Evolutionary conservation across 2,888 invertebrate genomes (phyloP).

Genomic region (Papilio demoleus): DNA sequence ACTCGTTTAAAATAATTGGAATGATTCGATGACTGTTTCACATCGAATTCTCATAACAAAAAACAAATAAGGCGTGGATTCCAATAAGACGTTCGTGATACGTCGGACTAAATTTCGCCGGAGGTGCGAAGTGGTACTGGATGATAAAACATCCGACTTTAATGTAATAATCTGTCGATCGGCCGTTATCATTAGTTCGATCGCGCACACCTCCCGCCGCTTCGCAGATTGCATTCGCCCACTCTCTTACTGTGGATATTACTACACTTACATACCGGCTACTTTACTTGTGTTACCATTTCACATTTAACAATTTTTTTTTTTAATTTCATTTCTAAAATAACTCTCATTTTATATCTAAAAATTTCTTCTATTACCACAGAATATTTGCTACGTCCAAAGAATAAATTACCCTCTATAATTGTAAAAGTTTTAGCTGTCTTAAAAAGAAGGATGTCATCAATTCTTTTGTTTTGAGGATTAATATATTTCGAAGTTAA

Average conservation of each 20-base stretch:
- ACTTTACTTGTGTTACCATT: slow-evolving; percentile 21
- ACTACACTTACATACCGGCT: slow-evolving; percentile 46
- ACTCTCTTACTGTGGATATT: slow-evolving; percentile 72
- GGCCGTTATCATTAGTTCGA: slow-evolving; percentile 76
- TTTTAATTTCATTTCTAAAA: not conserved
- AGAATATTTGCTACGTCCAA: not conserved
- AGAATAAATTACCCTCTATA: no score
- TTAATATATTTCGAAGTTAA: no score
- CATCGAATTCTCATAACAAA: slow-evolving; percentile 28
- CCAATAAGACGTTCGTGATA: slow-evolving; percentile 50
- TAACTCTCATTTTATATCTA: no score
- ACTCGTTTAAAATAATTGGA: slow-evolving; percentile 9
- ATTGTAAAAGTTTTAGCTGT: no score
- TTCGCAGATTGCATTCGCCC: slow-evolving; percentile 73
- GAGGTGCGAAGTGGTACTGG: slow-evolving; percentile 67
- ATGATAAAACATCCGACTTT: slow-evolving; percentile 71
- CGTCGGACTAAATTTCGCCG: slow-evolving; percentile 57
- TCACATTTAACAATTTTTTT: not conserved
- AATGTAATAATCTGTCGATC: slow-evolving; percentile 82
- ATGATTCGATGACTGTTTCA: slow-evolving; percentile 24
- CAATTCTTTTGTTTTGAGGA: no score
- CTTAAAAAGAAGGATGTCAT: no score
- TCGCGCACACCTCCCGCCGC: slow-evolving; percentile 79
- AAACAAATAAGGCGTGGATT: slow-evolving; percentile 43
- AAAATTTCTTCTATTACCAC: not conserved